Base-by-base conservation (phyloP, 2,888 invertebrate species). In the Acanthopleura granulata region DNA sequence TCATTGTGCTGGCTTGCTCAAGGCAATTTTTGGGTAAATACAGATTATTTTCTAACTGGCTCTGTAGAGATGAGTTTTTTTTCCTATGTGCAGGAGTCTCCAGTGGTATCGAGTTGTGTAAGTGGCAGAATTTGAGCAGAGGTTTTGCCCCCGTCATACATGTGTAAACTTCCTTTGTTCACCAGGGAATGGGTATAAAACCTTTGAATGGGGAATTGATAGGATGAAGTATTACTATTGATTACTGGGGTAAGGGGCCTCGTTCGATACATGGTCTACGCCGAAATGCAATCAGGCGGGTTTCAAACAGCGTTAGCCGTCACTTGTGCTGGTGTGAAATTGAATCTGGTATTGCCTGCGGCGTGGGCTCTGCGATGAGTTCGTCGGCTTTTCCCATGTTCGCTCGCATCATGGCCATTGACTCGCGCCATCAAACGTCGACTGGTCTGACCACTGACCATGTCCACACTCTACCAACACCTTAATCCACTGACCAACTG, bases 121-220 rank as follows among this genome's bases (percentile, higher is more conserved):
- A 66, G 66, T 66, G 66, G 66, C 66, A 66, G 66, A 66, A 66
- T 66, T 66, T 22, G 27, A 66, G 66, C 29, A 27, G 66, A 27
- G 66, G 66, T 66, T 66, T 66, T 27, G 29, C 25, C 29, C 66
- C 29, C 25, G 12, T 27, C 66, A 27, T 22, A 66, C 66, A 66
- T 27, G 66, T 66, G 66, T 66, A 22, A 66, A 66, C 66, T 66
- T 66, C 66, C 66, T 66, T 66, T 66, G 66, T 66, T 27, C 22
- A 27, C 29, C 29, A 16, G 66, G 66, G 22, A 22, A 66, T 22
- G 66, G 66, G 25, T 27, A 66, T 66, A 66, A 66, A 66, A 66
- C 66, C 66, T 27, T 27, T 66, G 66, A 66, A 66, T 66, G 66
- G 29, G 25, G 66, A 66, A 66, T 66, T 66, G 66, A 66, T 66